Evolutionary conservation across 2,113 vertebrate genomes (phyloP).

Genomic region (Apteryx mantelli): DNA sequence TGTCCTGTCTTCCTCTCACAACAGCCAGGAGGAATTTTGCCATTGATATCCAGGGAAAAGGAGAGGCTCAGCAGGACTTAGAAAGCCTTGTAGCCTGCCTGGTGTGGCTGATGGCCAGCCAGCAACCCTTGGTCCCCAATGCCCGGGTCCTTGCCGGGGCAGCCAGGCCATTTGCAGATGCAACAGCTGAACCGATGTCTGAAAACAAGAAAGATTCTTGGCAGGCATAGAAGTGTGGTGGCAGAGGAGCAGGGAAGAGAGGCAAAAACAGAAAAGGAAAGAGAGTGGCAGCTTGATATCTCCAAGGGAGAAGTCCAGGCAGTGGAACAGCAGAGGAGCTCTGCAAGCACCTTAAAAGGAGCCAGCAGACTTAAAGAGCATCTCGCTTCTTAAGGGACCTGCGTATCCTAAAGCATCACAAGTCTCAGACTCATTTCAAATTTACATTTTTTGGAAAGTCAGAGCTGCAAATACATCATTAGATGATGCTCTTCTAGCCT

Average conservation of each 20-base stretch:
- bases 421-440: not conserved
- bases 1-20: not conserved
- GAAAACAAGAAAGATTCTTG: not conserved
- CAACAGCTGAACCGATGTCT: not conserved
- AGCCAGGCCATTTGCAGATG: not conserved
- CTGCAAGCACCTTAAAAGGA: not conserved
- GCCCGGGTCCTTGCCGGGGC: rapidly evolving
- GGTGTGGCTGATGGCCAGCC: not conserved
- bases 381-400: not conserved
- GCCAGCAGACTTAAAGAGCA: not conserved
- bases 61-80: not conserved
- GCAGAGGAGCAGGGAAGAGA: not conserved
- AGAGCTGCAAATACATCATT: not conserved
- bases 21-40: not conserved
- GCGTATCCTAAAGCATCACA: not conserved
- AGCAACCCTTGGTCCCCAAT: not conserved
- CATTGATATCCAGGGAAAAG: rapidly evolving
- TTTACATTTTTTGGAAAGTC: not conserved
- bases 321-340: not conserved
- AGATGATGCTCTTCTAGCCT: not conserved
- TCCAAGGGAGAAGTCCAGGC: not conserved
- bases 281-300: not conserved
- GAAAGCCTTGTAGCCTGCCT: not conserved
- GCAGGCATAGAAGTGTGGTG: not conserved
- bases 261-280: not conserved